Evolutionary conservation across 2,888 invertebrate species (phyloP), one percentile per base, ranked within the genome.

Genomic region (Dascillus cervinus): DNA sequence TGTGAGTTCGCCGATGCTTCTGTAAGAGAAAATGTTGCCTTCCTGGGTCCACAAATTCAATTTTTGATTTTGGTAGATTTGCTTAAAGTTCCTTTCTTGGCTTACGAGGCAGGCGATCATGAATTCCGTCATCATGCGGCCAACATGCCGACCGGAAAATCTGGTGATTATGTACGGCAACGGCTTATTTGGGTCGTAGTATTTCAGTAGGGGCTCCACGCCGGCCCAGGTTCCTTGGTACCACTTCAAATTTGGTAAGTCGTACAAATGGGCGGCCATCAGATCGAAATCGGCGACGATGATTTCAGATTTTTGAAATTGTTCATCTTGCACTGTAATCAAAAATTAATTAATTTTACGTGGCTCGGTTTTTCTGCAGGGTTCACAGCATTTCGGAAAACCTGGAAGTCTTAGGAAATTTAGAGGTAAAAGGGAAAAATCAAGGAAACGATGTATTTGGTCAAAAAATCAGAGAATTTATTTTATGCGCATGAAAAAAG

Each of bases 151-250:
- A 11, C 67, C 68, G 9, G 66, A 65, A 43, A 62, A 69, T 32
- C 70, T 53, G 6, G 65, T 64, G 11, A 69, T 47, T 11, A 30
- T 22, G 13, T 20, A 39, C 2, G 42, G 41, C 38, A 56, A 60
- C 3, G 41, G 36, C 26, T 51, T 43, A 14, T 49, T 50, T 9
- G 47, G 23, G 27, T 52, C 39, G 4, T 62, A 39, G 32, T 50
- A 32, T n/a, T 53, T 47, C 4, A 47, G 14, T 6, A 66, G 39
- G 17, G 32, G 34, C 34, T 69, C 66, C 10, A 66, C 44, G 6
- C 70, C 68, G 6, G 69, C 69, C 66, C 67, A 69, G 3, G 69
- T 69, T 12, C 62, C 56, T 52, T 69, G 69, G 10, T 67, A 43
- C 66, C 67, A 69, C 51, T 66, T 66, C 8, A 55, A 39, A n/a